Percentiles rank a stretch among this genome's conserved stretches.
Evolutionary conservation across 2,888 invertebrate genomes (phyloP).

Genomic region (Orthonevra nobilis): DNA sequence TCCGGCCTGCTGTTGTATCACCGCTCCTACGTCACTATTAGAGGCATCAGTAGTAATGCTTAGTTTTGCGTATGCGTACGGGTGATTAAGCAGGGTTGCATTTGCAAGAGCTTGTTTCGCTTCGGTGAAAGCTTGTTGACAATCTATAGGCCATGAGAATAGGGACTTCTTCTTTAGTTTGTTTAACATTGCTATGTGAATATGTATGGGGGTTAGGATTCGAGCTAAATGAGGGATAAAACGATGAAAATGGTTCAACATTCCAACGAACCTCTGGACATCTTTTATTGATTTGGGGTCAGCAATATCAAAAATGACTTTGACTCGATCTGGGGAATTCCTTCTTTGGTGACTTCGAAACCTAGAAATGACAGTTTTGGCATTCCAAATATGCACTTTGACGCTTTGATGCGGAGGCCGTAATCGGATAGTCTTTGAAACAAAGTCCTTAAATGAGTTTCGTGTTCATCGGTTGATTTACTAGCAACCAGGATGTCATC

Average conservation of each 20-base stretch:
- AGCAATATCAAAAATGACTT: constrained; percentile 38
- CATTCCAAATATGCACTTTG: constrained; percentile 70
- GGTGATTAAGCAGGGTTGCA: background rate
- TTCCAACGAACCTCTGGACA: constrained; percentile 37
- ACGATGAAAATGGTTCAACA: constrained; percentile 45
- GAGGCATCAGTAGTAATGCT: constrained; percentile 28
- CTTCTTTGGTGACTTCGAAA: constrained; percentile 45
- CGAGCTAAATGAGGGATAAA: constrained; percentile 38
- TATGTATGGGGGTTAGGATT: constrained; percentile 25
- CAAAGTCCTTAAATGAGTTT: constrained; percentile 48
- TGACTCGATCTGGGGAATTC: constrained; percentile 59
- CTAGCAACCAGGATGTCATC: constrained; percentile 72
- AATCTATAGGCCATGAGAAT: background rate
- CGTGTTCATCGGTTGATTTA: constrained; percentile 62
- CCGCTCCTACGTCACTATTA: constrained; percentile 10
- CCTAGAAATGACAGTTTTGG: constrained; percentile 58
- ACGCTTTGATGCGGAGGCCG: constrained; percentile 64
- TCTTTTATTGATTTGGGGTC: constrained; percentile 3
- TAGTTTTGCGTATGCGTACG: background rate
- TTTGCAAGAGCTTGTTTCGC: background rate
- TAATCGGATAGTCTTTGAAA: constrained; percentile 61
- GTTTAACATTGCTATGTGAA: background rate
- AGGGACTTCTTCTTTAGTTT: background rate
- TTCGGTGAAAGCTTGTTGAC: background rate
- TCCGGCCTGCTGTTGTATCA: background rate